phyloP scores from a whole-genome alignment of 2,797 vertebrate species.

The Neosilurus hyrtlii region DNA sequence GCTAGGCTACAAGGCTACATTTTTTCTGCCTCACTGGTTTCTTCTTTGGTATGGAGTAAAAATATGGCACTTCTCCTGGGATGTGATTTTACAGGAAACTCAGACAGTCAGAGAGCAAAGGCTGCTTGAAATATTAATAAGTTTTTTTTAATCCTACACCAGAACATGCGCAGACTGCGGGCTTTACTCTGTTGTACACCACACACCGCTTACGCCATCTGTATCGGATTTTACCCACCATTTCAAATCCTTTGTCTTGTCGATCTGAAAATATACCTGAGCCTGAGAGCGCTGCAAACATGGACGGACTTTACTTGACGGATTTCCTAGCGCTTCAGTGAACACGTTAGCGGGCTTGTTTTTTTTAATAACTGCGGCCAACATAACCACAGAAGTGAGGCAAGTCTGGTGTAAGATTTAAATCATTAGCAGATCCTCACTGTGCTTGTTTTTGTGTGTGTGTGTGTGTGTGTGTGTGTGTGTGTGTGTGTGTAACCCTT shows the following conservation, averaged over 20 bases:
- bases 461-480: no score
- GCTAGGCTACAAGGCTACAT: neutral
- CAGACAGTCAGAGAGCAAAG: neutral
- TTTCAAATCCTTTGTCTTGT: neutral
- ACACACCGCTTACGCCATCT: neutral
- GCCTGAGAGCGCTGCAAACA: neutral
- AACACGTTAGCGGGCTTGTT: neutral
- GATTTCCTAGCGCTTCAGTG: neutral
- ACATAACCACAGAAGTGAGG: neutral
- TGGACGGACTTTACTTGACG: neutral
- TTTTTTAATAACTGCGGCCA: neutral
- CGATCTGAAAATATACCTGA: neutral
- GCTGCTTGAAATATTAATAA: constrained; percentile 1
- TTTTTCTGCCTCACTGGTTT: neutral
- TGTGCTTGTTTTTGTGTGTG: neutral
- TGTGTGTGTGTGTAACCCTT: no score
- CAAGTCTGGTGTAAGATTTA: neutral
- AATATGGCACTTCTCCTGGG: neutral
- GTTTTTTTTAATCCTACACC: neutral
- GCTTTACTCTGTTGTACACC: neutral
- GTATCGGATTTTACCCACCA: neutral
- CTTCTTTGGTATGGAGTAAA: neutral
- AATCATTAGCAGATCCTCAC: neutral
- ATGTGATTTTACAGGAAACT: neutral
- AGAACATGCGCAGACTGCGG: neutral